Percentiles rank a stretch among this genome's conserved stretches.
These are phyloP conservation scores for Phortica magna DNA, from an alignment of 2,888 invertebrate genomes.

Conservation along the genomic window DNA sequence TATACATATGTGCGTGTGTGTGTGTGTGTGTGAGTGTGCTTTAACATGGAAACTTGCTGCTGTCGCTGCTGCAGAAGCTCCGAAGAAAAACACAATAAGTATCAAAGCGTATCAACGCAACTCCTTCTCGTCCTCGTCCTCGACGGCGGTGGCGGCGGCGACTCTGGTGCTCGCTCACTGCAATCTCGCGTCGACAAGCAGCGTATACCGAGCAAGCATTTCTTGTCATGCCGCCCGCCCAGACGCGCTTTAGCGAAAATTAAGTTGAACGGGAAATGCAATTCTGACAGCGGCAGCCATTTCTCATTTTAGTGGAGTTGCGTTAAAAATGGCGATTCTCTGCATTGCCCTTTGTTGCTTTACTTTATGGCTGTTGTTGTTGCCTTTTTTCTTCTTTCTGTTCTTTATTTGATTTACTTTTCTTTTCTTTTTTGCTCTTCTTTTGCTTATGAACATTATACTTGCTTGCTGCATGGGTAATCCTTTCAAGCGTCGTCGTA, in stretches of 20 bases:
- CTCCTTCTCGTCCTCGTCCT: too few relatives aligned
- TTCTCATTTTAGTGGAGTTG: constrained; percentile 55
- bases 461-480: constrained; percentile 5
- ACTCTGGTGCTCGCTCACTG: background rate
- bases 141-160: background rate
- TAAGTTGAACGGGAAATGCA: constrained; percentile 57
- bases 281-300: constrained; percentile 53
- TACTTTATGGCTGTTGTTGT: background rate
- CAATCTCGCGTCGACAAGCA: background rate
- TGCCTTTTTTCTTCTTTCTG: background rate
- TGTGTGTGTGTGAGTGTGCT: background rate
- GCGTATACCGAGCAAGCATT: background rate
- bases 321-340: constrained; percentile 28
- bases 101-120: constrained; percentile 22
- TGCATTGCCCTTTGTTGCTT: background rate
- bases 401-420: background rate
- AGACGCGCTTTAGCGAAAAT: constrained; percentile 41
- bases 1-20: background rate
- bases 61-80: background rate
- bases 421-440: background rate
- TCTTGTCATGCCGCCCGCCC: constrained; percentile 3
- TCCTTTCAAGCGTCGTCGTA: constrained; percentile 7
- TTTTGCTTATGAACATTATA: background rate
- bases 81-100: background rate
- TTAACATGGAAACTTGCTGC: constrained; percentile 19